Evolutionary conservation across 2,797 vertebrate genomes (phyloP), one percentile per base, ranked within the genome.

Genomic region (Nyctalus aviator): DNA sequence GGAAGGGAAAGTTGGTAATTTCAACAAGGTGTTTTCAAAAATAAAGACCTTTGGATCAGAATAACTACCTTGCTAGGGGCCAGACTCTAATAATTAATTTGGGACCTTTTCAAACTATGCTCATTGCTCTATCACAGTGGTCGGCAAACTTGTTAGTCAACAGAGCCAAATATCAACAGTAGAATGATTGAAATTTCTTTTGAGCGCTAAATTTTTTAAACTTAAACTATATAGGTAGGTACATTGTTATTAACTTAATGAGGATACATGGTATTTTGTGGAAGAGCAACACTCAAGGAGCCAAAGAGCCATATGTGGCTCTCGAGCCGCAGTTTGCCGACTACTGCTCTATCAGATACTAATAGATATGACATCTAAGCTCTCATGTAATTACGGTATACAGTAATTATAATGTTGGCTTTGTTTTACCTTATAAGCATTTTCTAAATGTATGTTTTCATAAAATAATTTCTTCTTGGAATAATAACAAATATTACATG

Each of bases 371-470:
- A 64, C 27, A 79, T 21, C 41, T 59, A 79, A 83, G 46, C 17
- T 41, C 20, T 5, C 25, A 8, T 92, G 8, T 78, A 76, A 27
- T 71, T 27, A 37, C 37, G 37, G 37, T 41, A 83, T 14, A 37
- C 1, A 48, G 23, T 75, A 41, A 46, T 72, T 79, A 53, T 17
- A 66, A 53, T 44, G 62, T 4, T 46, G 64, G 17, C 41, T 92
- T 12, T 89, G 6, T 35, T 79, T 94, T 77, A 83, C 37, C 15
- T 68, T 84, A 20, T 48, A 79, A 93, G 27, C 9, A 66, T 94
- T 94, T 81, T 88, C 25, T 8, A 90, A 77, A 77, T 87, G 25
- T 48, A 59, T 94, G 86, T 90, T 12, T 94, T 91, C 37, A 77
- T 12, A 89, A 48, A 87, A 37, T 88, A 37, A 10, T 76, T 93